A percentile compares a stretch with the other conserved stretches of the same genome.
phyloP scores from a whole-genome alignment of 64 coral and sea anemone genomes.

The Montipora foliosa region DNA sequence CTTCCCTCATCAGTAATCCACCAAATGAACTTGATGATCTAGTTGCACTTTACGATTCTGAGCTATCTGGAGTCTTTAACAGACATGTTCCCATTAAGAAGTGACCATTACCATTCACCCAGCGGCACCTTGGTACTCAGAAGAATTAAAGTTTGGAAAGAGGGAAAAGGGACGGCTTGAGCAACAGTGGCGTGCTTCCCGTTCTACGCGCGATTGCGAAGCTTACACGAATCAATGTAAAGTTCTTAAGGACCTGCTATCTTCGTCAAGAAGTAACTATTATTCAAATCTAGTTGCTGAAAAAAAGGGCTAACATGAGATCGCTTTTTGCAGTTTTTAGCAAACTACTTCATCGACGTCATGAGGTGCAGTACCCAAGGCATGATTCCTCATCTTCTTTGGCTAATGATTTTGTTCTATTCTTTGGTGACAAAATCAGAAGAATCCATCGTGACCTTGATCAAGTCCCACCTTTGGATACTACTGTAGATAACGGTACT shows the following conservation, averaged over 20 bases:
- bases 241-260: conserved; percentile 9
- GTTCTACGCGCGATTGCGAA: not conserved
- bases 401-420: not conserved
- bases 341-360: not conserved
- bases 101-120: conserved; percentile 18
- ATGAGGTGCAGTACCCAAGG: not conserved
- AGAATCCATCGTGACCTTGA: not conserved
- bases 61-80: not conserved
- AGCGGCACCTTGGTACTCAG: conserved; percentile 13
- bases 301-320: not conserved
- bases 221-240: not conserved
- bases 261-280: not conserved
- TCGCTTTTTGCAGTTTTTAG: not conserved
- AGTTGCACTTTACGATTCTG: not conserved
- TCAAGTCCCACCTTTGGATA: not conserved
- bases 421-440: not conserved
- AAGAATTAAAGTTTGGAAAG: conserved; percentile 20
- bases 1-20: not conserved
- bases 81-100: conserved; percentile 1
- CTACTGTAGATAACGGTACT: no score
- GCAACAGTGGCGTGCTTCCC: not conserved
- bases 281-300: not conserved
- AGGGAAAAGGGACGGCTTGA: not conserved
- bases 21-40: not conserved
- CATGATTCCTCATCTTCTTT: not conserved